These are phyloP conservation scores for Oncorhynchus mykiss DNA, from an alignment of 2,113 vertebrate species.

Conservation along the genomic window DNA sequence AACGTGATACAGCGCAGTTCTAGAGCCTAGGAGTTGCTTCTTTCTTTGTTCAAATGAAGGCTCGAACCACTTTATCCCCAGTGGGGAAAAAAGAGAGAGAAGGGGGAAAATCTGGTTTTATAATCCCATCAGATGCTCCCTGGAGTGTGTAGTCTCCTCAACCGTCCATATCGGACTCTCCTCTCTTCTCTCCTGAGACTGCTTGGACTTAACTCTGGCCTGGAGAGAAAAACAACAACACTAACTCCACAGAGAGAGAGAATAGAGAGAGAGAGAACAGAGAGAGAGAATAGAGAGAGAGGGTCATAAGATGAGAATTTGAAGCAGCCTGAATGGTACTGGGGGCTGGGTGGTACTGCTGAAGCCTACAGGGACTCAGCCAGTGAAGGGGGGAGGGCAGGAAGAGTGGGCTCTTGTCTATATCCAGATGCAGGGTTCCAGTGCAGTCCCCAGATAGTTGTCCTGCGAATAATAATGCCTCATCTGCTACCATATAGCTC, in stretches of 20 bases:
- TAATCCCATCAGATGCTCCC: constrained; percentile 69
- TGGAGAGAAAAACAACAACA: constrained; percentile 69
- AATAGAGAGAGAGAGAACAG: constrained; percentile 5
- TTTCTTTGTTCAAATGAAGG: constrained; percentile 31
- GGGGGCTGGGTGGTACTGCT: background rate
- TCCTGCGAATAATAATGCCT: background rate
- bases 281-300: constrained; percentile 6
- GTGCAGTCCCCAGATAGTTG: background rate
- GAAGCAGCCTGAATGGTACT: background rate
- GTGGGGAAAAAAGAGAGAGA: constrained; percentile 1
- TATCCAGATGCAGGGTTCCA: too few species aligned
- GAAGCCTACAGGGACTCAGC: background rate
- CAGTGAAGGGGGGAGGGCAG: background rate
- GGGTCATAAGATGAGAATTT: constrained; percentile 19
- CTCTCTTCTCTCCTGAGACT: constrained; percentile 66
- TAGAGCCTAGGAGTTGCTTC: constrained; percentile 7
- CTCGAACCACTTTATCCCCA: constrained; percentile 42
- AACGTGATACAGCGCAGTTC: constrained; percentile 27
- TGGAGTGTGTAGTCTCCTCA: constrained; percentile 58
- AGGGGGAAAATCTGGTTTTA: constrained; percentile 19
- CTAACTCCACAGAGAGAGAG: constrained; percentile 49
- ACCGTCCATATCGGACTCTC: constrained; percentile 44
- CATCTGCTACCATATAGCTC: background rate
- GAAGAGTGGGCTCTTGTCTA: background rate
- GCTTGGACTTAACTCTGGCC: constrained; percentile 65